Base-by-base conservation (phyloP, 2,888 invertebrate genomes). In the Leptopilina drosophilae region DNA sequence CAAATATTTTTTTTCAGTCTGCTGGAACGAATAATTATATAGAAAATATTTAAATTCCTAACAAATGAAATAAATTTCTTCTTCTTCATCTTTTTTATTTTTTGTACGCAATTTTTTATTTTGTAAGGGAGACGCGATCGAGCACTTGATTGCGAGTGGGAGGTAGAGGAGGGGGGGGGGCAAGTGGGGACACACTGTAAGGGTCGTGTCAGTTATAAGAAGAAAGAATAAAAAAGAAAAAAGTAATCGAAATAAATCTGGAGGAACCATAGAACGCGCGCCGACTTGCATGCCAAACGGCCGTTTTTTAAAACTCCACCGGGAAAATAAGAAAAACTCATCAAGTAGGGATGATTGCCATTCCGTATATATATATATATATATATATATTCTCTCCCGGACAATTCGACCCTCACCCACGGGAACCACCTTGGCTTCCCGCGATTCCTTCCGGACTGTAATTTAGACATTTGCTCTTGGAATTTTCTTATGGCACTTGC, bases 281-380 rank as follows among this genome's bases (percentile, higher is more conserved):
- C 78, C 81, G 82, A 86, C 85, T 89, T 86, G 89, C 88, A 88
- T 89, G 89, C 84, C 86, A 87, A 87, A 83, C 86, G 85, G 85
- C 84, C 85, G 85, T 89, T 88, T 89, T 49, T 89, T 87, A 85
- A 89, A 89, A 87, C 87, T 87, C 87, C 86, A 82, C 62, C 82
- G 87, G 87, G 87, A 87, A 89, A 88, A 89, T 88, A 88, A 87
- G 87, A 88, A 89, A 88, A 88, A 88, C 85, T 88, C 88, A 87
- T 88, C 88, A 87, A 89, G 87, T 84, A 85, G 85, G 87, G 87
- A 89, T 87, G 88, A 89, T 89, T 88, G 87, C 87, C 84, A 84
- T 85, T 82, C 85, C 84, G 80, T 82, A 49, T 49, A 49, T 49
- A 49, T 46, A 46, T 46, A 46, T 46, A 46, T 33, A 33, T 33